phyloP scores from a whole-genome alignment of 2,888 invertebrate genomes.

The Leptogaster cylindrica region DNA sequence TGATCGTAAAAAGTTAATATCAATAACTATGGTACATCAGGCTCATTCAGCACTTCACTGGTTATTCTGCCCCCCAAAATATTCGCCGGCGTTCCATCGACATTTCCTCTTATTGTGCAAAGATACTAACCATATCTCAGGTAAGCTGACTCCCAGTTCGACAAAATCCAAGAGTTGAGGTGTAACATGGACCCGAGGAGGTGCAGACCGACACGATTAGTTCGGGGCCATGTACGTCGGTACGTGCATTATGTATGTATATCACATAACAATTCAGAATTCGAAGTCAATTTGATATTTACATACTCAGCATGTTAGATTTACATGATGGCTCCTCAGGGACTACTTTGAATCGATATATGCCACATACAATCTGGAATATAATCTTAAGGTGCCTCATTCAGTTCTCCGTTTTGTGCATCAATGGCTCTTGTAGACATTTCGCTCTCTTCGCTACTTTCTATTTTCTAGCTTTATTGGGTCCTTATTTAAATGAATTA shows the following conservation, averaged over 20 bases:
- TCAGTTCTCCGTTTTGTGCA: slow-evolving; percentile 17
- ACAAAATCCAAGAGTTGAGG: slow-evolving; percentile 24
- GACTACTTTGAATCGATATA: slow-evolving; percentile 46
- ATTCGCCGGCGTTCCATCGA: not conserved
- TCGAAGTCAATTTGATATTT: slow-evolving; percentile 52
- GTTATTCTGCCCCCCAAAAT: not conserved
- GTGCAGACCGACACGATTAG: slow-evolving; percentile 10
- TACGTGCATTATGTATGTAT: slow-evolving; percentile 20
- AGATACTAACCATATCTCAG: no score
- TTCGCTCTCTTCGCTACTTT: slow-evolving; percentile 19
- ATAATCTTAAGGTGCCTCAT: slow-evolving; percentile 30
- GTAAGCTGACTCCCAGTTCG: not conserved
- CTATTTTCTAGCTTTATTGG: slow-evolving; percentile 31
- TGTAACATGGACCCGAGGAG: not conserved
- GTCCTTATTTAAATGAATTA: slow-evolving; percentile 37
- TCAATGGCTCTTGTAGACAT: not conserved
- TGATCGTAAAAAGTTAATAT: slow-evolving; percentile 48
- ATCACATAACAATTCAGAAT: slow-evolving; percentile 43
- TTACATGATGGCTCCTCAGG: slow-evolving; percentile 47
- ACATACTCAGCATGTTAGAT: slow-evolving; percentile 49
- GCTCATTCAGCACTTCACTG: not conserved
- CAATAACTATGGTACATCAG: slow-evolving; percentile 33
- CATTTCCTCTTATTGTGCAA: no score
- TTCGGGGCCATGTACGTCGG: no score
- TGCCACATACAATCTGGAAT: slow-evolving; percentile 32